These are phyloP conservation scores for Hipparchia semele DNA, from an alignment of 2,888 invertebrate genomes.

Conservation along the genomic window DNA sequence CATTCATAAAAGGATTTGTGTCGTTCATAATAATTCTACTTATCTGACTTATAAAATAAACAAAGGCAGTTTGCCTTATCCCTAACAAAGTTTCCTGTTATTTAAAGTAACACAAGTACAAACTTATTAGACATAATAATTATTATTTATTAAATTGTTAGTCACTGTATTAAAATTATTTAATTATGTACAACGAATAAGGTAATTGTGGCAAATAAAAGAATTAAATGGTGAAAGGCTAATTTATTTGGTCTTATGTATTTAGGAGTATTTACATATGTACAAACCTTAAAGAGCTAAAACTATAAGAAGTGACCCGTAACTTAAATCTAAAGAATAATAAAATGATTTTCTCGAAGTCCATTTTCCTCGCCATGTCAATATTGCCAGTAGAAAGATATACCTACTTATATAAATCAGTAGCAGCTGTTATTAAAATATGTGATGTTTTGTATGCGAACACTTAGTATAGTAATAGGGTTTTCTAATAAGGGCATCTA, in stretches of 20 bases:
- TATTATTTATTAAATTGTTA: background rate
- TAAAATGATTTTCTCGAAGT: constrained; percentile 28
- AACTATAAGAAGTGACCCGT: constrained; percentile 56
- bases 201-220: constrained; percentile 41
- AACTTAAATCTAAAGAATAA: constrained; percentile 42
- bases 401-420: too few species aligned
- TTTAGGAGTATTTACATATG: constrained; percentile 53
- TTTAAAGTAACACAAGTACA: background rate
- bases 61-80: background rate
- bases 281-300: constrained; percentile 58
- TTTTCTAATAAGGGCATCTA: constrained; percentile 51
- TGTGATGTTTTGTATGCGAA: constrained; percentile 46
- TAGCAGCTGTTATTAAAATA: constrained; percentile 35
- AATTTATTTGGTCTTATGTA: constrained; percentile 65
- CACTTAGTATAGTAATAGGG: constrained; percentile 56
- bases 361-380: constrained; percentile 42
- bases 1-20: background rate
- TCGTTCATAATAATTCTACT: background rate
- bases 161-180: background rate
- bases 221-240: constrained; percentile 52
- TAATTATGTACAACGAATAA: background rate
- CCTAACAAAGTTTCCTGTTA: constrained; percentile 3
- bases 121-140: background rate
- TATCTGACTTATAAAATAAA: background rate
- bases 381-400: constrained; percentile 22